Conservation (phyloP, 2,888 invertebrate genomes). For the Mystacides longicornis region DNA sequence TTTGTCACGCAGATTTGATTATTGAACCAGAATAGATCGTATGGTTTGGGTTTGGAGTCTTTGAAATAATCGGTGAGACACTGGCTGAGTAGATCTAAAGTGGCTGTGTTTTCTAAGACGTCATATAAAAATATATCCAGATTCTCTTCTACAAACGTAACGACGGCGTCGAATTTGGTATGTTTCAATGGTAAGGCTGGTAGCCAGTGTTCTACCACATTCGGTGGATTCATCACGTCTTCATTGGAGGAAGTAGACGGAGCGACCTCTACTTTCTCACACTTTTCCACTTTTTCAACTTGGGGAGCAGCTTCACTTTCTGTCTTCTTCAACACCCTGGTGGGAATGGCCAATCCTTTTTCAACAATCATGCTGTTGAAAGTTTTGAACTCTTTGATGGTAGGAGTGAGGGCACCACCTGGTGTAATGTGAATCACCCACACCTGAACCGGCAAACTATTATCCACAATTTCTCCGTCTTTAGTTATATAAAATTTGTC, state of each 20-base stretch:
- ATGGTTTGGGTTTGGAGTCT: slow-evolving; percentile 39
- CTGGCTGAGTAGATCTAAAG: slow-evolving; percentile 37
- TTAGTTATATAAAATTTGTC: slow-evolving; percentile 48
- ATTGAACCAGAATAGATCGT: slow-evolving; percentile 48
- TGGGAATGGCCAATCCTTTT: slow-evolving; percentile 54
- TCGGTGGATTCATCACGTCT: slow-evolving; percentile 24
- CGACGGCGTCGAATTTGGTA: slow-evolving; percentile 49
- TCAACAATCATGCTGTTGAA: slow-evolving; percentile 60
- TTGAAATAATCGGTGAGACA: slow-evolving; percentile 45
- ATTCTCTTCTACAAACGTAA: slow-evolving; percentile 55
- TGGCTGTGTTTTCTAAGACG: slow-evolving; percentile 3
- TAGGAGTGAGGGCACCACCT: slow-evolving; percentile 60
- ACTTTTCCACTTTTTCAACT: neutral
- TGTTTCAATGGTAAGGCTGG: slow-evolving; percentile 46
- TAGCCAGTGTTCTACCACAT: slow-evolving; percentile 50
- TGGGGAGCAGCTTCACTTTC: neutral
- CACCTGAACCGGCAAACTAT: slow-evolving; percentile 54
- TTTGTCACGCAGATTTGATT: slow-evolving; percentile 64
- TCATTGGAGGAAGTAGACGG: neutral
- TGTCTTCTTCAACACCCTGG: slow-evolving; percentile 24
- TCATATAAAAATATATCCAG: slow-evolving; percentile 34
- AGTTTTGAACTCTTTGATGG: slow-evolving; percentile 54
- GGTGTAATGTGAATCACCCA: slow-evolving; percentile 55
- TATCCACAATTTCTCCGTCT: slow-evolving; percentile 42
- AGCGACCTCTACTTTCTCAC: neutral